These are phyloP conservation scores for Conomelus anceps DNA, from an alignment of 2,888 invertebrate genomes.

Conservation along the genomic window DNA sequence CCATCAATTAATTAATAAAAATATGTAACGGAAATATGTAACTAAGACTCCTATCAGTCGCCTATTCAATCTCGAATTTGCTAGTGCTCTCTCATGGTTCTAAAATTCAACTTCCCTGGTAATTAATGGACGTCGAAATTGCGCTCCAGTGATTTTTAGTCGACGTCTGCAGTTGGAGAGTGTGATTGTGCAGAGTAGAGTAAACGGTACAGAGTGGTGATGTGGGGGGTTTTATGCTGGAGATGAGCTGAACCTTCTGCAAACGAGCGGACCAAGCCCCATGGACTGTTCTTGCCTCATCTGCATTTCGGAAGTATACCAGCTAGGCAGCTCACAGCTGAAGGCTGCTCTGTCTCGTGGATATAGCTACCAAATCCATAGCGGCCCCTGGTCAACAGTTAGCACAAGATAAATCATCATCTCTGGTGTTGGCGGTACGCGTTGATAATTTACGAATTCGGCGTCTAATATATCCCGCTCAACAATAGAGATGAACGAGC, in stretches of 20 bases:
- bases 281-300: neutral
- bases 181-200: too few relatives aligned
- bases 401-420: neutral
- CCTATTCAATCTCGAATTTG: neutral
- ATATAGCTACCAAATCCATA: neutral
- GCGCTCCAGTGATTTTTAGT: neutral
- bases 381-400: neutral
- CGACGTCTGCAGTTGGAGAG: neutral
- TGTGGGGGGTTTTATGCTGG: neutral
- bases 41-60: too few relatives aligned
- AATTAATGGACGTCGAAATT: neutral
- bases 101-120: neutral
- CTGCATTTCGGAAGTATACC: neutral
- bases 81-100: neutral
- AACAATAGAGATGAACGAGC: neutral
- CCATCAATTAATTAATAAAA: too few relatives aligned
- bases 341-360: too few relatives aligned
- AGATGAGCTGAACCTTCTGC: neutral
- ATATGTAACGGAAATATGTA: too few relatives aligned
- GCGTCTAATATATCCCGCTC: neutral
- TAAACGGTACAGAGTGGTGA: neutral
- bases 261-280: neutral
- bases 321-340: too few relatives aligned
- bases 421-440: neutral
- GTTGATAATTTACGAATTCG: neutral